phyloP scores from a whole-genome alignment of 2,797 vertebrate genomes.

The Malacoctenus gilli region DNA sequence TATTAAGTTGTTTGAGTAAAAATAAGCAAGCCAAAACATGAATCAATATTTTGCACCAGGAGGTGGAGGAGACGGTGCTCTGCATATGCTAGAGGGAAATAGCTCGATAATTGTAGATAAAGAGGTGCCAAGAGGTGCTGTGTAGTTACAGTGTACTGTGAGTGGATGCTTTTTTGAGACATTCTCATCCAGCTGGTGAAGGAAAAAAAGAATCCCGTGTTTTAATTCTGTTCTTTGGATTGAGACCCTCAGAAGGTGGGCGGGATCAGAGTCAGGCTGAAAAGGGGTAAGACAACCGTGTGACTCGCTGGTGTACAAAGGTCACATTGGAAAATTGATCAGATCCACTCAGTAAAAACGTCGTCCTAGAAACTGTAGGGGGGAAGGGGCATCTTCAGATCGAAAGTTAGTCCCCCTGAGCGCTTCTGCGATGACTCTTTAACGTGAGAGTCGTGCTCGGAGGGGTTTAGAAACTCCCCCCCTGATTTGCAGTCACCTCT shows the following conservation, averaged over 20 bases:
- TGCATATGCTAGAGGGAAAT: not conserved
- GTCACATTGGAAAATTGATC: conserved; percentile 50
- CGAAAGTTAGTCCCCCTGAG: conserved; percentile 15
- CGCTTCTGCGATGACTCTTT: not conserved
- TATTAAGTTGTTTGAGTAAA: conserved; percentile 16
- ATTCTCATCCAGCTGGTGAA: not conserved
- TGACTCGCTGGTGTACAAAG: conserved; percentile 27
- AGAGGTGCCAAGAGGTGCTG: not conserved
- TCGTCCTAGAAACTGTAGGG: conserved; percentile 1
- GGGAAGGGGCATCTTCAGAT: not conserved
- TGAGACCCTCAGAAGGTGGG: not conserved
- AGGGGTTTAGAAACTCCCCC: conserved; percentile 1
- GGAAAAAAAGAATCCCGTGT: not conserved
- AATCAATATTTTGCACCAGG: conserved; percentile 18
- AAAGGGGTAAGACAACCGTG: not conserved
- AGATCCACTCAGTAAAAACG: conserved; percentile 3
- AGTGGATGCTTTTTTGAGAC: not conserved
- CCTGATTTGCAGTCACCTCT: conserved; percentile 20
- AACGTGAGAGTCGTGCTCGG: not conserved
- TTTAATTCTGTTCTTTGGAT: not conserved
- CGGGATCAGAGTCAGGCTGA: conserved; percentile 34
- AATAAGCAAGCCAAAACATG: conserved; percentile 16
- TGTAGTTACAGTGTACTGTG: not conserved
- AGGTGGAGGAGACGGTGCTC: not conserved
- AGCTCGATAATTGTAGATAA: conserved; percentile 2